phyloP scores from a whole-genome alignment of 2,888 invertebrate species.

The Cyrtodaria siliqua region DNA sequence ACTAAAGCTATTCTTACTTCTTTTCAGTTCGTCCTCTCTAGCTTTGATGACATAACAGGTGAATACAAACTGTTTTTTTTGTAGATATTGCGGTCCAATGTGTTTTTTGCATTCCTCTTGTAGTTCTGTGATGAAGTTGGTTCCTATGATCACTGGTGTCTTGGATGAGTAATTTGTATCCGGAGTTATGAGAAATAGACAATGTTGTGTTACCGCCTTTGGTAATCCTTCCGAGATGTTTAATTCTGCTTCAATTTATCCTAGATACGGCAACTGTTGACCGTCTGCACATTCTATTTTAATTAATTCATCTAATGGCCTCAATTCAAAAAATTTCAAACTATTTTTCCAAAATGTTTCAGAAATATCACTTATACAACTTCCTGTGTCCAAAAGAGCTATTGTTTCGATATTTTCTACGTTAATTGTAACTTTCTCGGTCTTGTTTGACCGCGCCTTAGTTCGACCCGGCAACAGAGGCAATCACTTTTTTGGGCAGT shows the following conservation, averaged over 20 bases:
- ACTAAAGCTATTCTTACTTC: constrained; percentile 15
- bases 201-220: background rate
- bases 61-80: background rate
- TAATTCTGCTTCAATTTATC: constrained; percentile 15
- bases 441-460: no score
- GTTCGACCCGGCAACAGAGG: background rate
- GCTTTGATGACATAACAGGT: background rate
- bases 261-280: constrained; percentile 1
- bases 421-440: no score
- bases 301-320: background rate
- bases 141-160: constrained; percentile 9
- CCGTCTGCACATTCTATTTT: constrained; percentile 9
- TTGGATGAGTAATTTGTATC: constrained; percentile 4
- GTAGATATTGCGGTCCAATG: background rate
- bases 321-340: background rate
- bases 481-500: constrained; percentile 32
- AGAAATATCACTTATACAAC: no score
- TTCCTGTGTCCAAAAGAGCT: no score
- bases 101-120: background rate
- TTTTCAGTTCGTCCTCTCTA: background rate
- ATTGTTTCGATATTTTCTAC: no score
- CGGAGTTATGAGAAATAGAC: constrained; percentile 9
- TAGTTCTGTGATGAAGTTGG: background rate
- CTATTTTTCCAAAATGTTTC: background rate
- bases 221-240: background rate